Conservation (phyloP, 2,888 invertebrate genomes). For the Nipponacmea schrenckii region DNA sequence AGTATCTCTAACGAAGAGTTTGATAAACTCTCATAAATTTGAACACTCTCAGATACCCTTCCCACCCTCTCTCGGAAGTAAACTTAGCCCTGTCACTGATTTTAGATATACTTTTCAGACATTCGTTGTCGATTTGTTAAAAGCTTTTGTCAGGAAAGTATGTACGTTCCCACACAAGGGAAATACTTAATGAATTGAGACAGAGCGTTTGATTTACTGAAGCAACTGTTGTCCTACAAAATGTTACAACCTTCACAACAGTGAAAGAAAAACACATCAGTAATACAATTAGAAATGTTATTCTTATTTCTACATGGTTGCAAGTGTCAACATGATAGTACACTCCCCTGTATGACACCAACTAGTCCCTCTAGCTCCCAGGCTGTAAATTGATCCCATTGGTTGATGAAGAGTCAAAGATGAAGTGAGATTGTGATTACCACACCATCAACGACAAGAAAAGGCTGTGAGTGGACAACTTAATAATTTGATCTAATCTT, state of each 20-base stretch:
- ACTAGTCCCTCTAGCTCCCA: not conserved
- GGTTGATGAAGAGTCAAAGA: not conserved
- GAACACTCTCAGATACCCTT: too few species aligned
- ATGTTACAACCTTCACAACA: constrained; percentile 4
- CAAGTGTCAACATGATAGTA: constrained; percentile 2
- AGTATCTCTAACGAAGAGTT: too few species aligned
- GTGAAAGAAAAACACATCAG: not conserved
- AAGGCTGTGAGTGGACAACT: not conserved
- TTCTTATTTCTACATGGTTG: not conserved
- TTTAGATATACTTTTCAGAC: too few species aligned
- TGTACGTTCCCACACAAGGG: not conserved
- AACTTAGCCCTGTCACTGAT: too few species aligned
- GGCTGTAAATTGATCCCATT: not conserved
- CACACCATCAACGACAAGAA: not conserved
- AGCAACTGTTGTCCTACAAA: constrained; percentile 4
- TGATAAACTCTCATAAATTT: too few species aligned
- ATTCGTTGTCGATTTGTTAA: too few species aligned
- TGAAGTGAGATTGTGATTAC: not conserved
- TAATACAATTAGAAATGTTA: constrained; percentile 1
- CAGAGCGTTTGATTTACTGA: not conserved
- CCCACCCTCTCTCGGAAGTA: too few species aligned
- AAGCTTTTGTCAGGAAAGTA: too few species aligned
- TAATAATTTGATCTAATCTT: not conserved
- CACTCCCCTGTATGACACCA: not conserved
- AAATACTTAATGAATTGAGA: not conserved